Percentiles rank a stretch among this genome's conserved stretches.
Evolutionary conservation across 2,888 invertebrate species (phyloP).

Genomic region (Rhaphigaster nebulosa): DNA sequence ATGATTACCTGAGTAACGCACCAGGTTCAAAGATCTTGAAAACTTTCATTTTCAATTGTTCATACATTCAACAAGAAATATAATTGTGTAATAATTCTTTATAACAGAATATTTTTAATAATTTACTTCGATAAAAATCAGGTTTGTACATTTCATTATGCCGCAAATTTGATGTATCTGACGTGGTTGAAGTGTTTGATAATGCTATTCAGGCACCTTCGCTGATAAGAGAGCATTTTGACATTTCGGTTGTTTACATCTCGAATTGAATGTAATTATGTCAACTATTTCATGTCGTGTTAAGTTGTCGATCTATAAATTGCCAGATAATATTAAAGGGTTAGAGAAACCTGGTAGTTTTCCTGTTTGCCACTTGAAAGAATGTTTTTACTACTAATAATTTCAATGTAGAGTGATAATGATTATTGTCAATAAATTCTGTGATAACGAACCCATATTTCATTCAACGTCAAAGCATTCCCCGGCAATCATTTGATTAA

Average conservation of each 20-base stretch:
- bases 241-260: constrained; percentile 22
- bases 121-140: background rate
- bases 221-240: constrained; percentile 37
- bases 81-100: background rate
- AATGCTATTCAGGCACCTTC: constrained; percentile 20
- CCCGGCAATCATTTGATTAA: background rate
- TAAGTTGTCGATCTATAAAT: background rate
- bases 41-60: constrained; percentile 26
- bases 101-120: background rate
- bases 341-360: background rate
- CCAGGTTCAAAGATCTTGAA: background rate
- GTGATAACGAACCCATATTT: background rate
- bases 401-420: background rate
- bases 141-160: background rate
- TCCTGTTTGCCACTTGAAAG: background rate
- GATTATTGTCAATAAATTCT: background rate
- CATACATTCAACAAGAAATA: background rate
- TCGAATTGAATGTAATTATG: background rate
- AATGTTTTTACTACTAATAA: background rate
- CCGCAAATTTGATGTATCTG: background rate
- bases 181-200: background rate
- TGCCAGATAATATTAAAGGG: background rate
- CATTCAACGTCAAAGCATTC: background rate
- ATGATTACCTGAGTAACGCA: constrained; percentile 47
- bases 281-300: background rate